Evolutionary conservation across 2,797 vertebrate genomes (phyloP).

Genomic region (Bufotes viridis): DNA sequence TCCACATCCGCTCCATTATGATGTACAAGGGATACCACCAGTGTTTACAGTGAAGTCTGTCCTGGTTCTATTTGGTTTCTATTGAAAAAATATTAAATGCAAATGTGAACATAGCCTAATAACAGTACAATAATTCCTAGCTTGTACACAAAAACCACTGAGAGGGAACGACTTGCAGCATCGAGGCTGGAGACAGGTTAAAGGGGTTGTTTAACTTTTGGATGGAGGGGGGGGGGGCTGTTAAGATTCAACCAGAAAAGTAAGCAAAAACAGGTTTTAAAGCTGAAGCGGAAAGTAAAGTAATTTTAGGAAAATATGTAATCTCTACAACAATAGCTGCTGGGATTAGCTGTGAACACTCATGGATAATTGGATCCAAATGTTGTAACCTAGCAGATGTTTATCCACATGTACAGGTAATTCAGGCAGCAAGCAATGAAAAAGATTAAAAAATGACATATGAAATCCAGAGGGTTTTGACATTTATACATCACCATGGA

Average conservation of each 20-base stretch:
- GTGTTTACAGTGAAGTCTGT: no score
- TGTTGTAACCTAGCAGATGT: conserved; percentile 32
- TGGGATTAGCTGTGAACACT: conserved; percentile 28
- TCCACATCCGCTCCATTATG: no score
- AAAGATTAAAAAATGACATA: background rate
- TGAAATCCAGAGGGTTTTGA: conserved; percentile 15
- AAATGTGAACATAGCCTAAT: no score
- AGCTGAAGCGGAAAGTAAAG: conserved; percentile 34
- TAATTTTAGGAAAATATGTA: conserved; percentile 49
- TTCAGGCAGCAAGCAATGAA: conserved; percentile 27
- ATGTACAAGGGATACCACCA: no score
- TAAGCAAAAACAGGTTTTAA: conserved; percentile 11
- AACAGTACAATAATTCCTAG: no score
- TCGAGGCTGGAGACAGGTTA: background rate
- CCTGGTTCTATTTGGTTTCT: no score
- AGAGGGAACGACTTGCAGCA: background rate
- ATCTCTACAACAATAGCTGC: conserved; percentile 34
- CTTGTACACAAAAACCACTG: background rate
- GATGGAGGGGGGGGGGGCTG: no score
- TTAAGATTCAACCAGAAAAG: background rate
- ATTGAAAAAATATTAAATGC: no score
- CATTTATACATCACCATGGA: conserved; percentile 11
- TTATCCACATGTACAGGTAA: conserved; percentile 41
- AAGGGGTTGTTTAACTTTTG: no score
- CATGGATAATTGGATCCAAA: conserved; percentile 39